phyloP scores from a whole-genome alignment of 2,113 vertebrate species.

The Rhizomys pruinosus region DNA sequence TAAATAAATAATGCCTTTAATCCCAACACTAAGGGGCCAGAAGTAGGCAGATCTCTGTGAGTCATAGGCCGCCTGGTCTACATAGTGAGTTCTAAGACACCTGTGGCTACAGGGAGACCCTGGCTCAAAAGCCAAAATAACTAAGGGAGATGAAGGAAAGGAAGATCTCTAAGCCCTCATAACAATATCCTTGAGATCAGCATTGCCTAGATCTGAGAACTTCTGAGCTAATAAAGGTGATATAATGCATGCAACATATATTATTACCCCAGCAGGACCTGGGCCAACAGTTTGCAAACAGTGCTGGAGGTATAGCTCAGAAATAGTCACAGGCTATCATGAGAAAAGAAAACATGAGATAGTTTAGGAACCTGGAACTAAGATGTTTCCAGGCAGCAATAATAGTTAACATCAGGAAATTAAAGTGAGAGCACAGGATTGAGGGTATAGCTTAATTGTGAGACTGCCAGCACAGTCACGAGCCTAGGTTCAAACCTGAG shows the following conservation, averaged over 20 bases:
- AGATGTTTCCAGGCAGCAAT: not conserved
- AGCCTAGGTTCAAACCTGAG: not conserved
- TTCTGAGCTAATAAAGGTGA: constrained; percentile 7
- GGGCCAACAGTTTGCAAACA: too few relatives aligned
- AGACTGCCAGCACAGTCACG: not conserved
- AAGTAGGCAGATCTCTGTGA: too few relatives aligned
- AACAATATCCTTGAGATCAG: too few relatives aligned
- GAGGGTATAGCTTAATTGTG: not conserved
- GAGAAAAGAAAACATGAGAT: constrained; percentile 7
- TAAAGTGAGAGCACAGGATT: not conserved
- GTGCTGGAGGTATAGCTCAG: not conserved
- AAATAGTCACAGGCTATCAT: not conserved
- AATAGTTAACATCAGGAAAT: constrained; percentile 6
- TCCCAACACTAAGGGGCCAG: too few relatives aligned
- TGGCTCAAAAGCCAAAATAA: too few relatives aligned
- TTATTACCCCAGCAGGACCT: not conserved
- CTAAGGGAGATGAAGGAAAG: too few relatives aligned
- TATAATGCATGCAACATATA: not conserved
- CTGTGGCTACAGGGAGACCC: too few relatives aligned
- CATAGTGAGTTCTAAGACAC: too few relatives aligned
- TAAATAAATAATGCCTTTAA: too few relatives aligned
- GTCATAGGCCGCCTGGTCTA: too few relatives aligned
- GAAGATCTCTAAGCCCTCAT: too few relatives aligned
- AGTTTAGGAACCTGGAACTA: constrained; percentile 13
- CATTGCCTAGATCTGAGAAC: not conserved